These are phyloP conservation scores for Cephalopterus ornatus DNA, from an alignment of 2,113 vertebrate species.

Conservation along the genomic window DNA sequence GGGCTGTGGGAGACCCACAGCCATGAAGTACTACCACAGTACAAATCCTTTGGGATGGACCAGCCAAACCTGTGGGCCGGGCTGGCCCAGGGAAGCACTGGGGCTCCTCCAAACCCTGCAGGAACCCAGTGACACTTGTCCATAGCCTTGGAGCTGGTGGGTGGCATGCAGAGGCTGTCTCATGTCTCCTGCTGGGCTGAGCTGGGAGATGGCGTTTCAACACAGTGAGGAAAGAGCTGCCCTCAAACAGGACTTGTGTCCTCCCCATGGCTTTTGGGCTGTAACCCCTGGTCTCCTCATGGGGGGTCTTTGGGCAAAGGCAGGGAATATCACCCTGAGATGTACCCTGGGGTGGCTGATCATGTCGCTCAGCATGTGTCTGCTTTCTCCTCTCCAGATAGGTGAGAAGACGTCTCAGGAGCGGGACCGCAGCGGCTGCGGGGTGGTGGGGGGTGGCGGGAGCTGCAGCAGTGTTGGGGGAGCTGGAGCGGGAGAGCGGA, in stretches of 20 bases:
- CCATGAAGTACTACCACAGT: background rate
- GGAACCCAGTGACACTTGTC: background rate
- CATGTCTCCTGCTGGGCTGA: background rate
- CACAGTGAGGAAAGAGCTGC: background rate
- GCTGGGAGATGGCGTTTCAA: background rate
- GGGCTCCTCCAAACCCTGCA: background rate
- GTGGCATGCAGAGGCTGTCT: background rate
- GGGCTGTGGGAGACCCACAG: background rate
- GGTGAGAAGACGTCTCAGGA: constrained; percentile 85
- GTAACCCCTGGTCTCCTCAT: background rate
- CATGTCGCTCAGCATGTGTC: background rate
- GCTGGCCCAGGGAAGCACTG: background rate
- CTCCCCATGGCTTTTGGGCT: background rate
- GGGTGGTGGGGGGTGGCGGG: constrained; percentile 77
- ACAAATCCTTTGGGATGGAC: background rate
- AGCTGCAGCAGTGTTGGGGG: constrained; percentile 73
- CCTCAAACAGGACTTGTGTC: background rate
- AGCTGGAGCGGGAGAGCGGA: constrained; percentile 74
- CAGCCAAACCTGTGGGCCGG: background rate
- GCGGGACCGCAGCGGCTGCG: constrained; percentile 83
- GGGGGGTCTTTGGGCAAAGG: background rate
- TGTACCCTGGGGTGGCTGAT: fast-evolving
- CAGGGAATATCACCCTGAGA: fast-evolving
- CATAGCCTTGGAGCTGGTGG: background rate
- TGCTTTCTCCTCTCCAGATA: constrained; percentile 71